Percentiles rank a stretch among this genome's conserved stretches.
Evolutionary conservation across 2,113 vertebrate species (phyloP).

Genomic region (Spea multiplicata): DNA sequence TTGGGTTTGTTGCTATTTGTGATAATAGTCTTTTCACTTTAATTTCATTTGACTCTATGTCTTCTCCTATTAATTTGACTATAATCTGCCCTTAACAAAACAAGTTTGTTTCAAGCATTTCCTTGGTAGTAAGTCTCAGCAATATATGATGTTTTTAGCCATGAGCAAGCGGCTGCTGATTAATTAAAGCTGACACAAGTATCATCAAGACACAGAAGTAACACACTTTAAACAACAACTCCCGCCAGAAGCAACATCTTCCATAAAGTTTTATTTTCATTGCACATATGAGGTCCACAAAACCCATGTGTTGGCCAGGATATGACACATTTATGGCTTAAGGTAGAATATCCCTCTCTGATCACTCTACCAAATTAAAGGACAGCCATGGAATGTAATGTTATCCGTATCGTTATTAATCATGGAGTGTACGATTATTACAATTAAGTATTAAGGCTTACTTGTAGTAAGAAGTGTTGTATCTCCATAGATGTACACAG

Average conservation of each 20-base stretch:
- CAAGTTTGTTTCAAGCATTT: constrained; percentile 21
- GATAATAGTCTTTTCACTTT: constrained; percentile 1
- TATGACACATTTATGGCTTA: not conserved
- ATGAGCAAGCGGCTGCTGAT: constrained; percentile 17
- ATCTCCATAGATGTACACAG: too few relatives aligned
- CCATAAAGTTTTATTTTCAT: not conserved
- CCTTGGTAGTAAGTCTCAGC: constrained; percentile 1
- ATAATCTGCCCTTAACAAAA: not conserved
- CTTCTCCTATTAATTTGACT: not conserved
- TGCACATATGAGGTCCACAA: not conserved
- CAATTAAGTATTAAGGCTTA: too few relatives aligned
- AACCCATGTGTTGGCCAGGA: not conserved
- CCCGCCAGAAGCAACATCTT: too few relatives aligned
- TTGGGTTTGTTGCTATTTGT: not conserved
- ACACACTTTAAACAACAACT: too few relatives aligned
- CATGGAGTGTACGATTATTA: too few relatives aligned
- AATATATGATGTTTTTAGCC: constrained; percentile 17
- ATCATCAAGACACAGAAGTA: constrained; percentile 15
- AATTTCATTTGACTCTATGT: constrained; percentile 26
- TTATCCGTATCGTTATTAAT: too few relatives aligned
- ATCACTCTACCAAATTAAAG: not conserved
- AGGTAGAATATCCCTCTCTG: not conserved
- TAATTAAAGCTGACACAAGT: constrained; percentile 25
- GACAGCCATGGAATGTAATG: too few relatives aligned
- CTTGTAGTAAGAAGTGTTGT: too few relatives aligned